A percentile compares a stretch with the other conserved stretches of the same genome.
These are phyloP conservation scores for Andrena flavipes DNA, from an alignment of 2,888 invertebrate species.

Conservation along the genomic window DNA sequence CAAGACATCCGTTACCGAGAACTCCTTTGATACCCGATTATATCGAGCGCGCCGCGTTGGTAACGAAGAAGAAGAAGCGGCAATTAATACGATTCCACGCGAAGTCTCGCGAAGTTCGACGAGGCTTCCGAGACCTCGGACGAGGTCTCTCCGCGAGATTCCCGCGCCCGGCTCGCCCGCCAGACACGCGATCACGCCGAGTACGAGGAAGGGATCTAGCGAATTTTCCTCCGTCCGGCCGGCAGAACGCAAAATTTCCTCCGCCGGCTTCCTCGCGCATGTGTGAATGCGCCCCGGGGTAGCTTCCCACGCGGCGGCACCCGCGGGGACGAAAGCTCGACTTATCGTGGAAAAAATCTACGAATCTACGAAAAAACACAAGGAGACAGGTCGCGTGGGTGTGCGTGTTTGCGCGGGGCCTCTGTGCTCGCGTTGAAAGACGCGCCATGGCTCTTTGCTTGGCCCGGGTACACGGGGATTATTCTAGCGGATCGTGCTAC, in stretches of 20 bases:
- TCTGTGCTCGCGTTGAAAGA: slow-evolving; percentile 35
- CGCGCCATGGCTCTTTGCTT: slow-evolving; percentile 24
- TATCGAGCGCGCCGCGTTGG: not conserved
- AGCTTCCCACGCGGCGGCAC: slow-evolving; percentile 77
- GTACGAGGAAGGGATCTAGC: not conserved
- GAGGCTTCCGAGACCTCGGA: too few relatives aligned
- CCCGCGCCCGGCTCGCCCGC: not conserved
- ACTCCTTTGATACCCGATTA: slow-evolving; percentile 30
- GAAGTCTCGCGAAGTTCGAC: not conserved
- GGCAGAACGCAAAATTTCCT: not conserved
- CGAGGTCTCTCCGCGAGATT: not conserved
- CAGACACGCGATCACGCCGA: slow-evolving; percentile 18
- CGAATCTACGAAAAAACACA: slow-evolving; percentile 59
- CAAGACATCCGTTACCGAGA: not conserved
- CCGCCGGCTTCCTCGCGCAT: slow-evolving; percentile 7
- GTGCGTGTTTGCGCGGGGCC: slow-evolving; percentile 34
- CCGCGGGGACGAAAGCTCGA: slow-evolving; percentile 50
- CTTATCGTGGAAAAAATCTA: slow-evolving; percentile 65
- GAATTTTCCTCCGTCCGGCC: slow-evolving; percentile 12
- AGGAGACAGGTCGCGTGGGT: slow-evolving; percentile 16
- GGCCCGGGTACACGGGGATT: slow-evolving; percentile 52
- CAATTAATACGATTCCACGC: not conserved
- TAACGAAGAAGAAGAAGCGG: too few relatives aligned
- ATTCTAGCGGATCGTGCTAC: slow-evolving; percentile 61
- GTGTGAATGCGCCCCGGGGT: slow-evolving; percentile 74